Evolutionary conservation across 2,113 vertebrate genomes (phyloP).

Genomic region (Okapia johnstoni): DNA sequence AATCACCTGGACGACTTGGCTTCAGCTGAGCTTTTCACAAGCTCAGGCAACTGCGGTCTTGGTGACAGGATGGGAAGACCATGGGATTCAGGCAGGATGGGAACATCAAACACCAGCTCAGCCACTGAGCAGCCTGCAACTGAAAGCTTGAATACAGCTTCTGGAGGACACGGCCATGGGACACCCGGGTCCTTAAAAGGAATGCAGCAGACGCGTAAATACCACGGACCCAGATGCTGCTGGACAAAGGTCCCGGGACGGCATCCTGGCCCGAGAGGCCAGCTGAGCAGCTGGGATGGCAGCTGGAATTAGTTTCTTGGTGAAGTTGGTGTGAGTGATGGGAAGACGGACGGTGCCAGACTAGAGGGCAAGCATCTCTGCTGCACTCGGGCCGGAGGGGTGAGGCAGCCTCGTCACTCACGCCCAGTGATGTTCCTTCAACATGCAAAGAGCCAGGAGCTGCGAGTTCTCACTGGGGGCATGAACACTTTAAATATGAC

Average conservation of each 20-base stretch:
- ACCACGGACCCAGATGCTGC: neutral
- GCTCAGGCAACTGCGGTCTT: neutral
- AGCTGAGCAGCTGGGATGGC: neutral
- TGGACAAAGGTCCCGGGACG: rapidly evolving
- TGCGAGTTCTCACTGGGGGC: neutral
- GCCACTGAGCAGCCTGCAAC: neutral
- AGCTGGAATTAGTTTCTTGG: neutral
- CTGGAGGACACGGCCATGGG: neutral
- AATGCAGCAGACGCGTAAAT: rapidly evolving
- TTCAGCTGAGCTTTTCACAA: neutral
- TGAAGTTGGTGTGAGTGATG: neutral
- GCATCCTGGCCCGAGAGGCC: neutral
- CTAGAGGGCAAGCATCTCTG: neutral
- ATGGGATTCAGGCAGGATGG: neutral
- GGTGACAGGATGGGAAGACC: neutral
- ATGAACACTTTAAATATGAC: neutral
- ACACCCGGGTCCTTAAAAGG: neutral
- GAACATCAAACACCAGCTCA: neutral
- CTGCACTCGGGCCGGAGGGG: too few relatives aligned
- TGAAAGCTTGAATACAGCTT: neutral
- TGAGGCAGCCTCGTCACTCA: neutral
- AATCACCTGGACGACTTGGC: neutral
- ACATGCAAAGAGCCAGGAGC: neutral
- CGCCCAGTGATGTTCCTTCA: neutral
- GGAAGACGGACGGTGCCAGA: neutral